Base-by-base conservation (phyloP, 1,140 invertebrate species). In the Lordiphosa collinella region DNA sequence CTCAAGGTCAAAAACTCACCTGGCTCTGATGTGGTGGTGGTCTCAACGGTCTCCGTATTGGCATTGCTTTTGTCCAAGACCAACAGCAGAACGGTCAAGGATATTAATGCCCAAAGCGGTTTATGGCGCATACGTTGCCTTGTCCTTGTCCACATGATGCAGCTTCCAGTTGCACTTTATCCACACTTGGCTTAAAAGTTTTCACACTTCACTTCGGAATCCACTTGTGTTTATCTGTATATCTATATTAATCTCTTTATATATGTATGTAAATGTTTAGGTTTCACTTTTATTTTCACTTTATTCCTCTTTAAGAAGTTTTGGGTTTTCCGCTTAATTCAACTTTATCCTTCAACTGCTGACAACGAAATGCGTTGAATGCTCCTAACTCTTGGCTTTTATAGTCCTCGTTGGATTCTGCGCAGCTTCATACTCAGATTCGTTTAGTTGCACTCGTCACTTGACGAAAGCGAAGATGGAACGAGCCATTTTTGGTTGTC, bases 21-120 rank as follows among this genome's bases (percentile, higher is more conserved):
- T 75, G 85, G 85, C 69, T 87, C 85, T 37, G 72, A 61, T 29
- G 85, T 87, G 38, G 85, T 87, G 35, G 75, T 87, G 34, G 72
- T 56, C 54, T 80, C 72, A 1, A 67, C 69, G 14, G 72, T 67
- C 56, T 87, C 79, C 34, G 79, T 78, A 51, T 73, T 87, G 57
- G 76, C 75, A 51, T 75, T 68, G 38, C 85, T 85, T 51, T 82
- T 85, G 59, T 87, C 85, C 65, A 87, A 58, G 57, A 74, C 69
- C 44, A 85, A 60, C 56, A 82, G 61, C 53, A 85, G 75, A 47
- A 87, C 58, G 59, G 76, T 74, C 65, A 87, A 64, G 75, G 76
- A 69, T 70, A 87, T 69, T 34, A 87, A 52, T 3, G 79, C 68
- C 68, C 79, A 87, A 22, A 87, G 76, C 37, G 85, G 85, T 59